Percentiles rank a stretch among this genome's conserved stretches.
Conservation (phyloP, 2,797 vertebrate species). For the Sebastes miniatus region DNA sequence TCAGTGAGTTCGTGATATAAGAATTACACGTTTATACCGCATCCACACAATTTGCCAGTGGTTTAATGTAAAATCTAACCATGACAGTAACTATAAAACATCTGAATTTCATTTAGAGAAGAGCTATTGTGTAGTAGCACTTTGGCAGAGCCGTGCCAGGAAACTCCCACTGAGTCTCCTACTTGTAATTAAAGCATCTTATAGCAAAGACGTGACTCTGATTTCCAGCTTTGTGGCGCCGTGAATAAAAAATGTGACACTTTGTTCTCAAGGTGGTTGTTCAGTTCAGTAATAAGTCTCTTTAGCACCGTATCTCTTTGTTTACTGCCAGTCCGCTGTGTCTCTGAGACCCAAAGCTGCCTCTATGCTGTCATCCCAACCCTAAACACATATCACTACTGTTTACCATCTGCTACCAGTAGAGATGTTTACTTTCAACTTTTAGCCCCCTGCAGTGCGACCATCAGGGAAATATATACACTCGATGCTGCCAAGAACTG, state of each 20-base stretch:
- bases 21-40: background rate
- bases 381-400: constrained; percentile 44
- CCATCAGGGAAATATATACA: constrained; percentile 26
- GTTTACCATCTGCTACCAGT: constrained; percentile 56
- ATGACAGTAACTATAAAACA: background rate
- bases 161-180: constrained; percentile 30
- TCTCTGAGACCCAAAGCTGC: constrained; percentile 39
- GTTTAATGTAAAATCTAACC: background rate
- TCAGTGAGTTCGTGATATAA: constrained; percentile 13
- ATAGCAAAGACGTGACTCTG: constrained; percentile 17
- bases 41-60: background rate
- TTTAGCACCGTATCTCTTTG: constrained; percentile 49
- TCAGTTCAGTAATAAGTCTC: constrained; percentile 49
- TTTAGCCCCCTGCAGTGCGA: background rate
- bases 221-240: constrained; percentile 32
- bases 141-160: constrained; percentile 7
- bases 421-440: constrained; percentile 49
- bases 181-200: constrained; percentile 40
- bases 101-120: constrained; percentile 1
- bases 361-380: constrained; percentile 40
- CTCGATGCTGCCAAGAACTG: constrained; percentile 23
- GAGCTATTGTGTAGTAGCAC: constrained; percentile 10
- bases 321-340: constrained; percentile 38
- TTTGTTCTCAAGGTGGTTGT: constrained; percentile 39
- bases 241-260: constrained; percentile 4